Base-by-base conservation (phyloP, 2,113 vertebrate species). In the Antigone vipio region DNA sequence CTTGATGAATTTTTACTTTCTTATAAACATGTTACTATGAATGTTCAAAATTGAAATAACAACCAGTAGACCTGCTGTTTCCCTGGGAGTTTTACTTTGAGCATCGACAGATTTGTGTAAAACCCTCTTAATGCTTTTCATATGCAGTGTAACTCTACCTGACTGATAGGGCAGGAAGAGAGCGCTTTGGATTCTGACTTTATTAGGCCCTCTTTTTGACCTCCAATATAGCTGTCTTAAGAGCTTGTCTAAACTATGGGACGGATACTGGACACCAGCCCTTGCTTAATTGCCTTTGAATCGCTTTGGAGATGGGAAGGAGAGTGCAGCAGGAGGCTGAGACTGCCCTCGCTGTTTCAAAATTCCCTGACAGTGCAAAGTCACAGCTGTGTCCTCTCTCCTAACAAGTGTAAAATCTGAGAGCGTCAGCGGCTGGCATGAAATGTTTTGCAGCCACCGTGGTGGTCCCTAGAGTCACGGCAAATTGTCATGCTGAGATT, bases 281-380 rank as follows among this genome's bases (percentile, higher is more conserved):
- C 21, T 74, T 59, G 23, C 56, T 64, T 84, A 34, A 72, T 49
- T 86, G 17, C 22, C 23, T 94, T 89, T 95, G 73, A 85, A 32
- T 45, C 19, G 0, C 69, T 78, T 89, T 88, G 74, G 56, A 68
- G 29, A 8, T 50, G 58, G 55, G 82, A 64, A 75, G 74, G 50
- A 56, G 40, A 58, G 62, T 64, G 8, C 42, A 55, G 58, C 53
- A 66, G 4, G 5, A 87, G 40, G 45, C 40, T 73, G 53, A 94
- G 35, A 12, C 58, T 88, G 40, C 56, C 50, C 44, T 74, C 0
- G 0, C n/a, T 84, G 72, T 78, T 80, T 68, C 3, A 15, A 50
- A 94, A 72, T 95, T 86, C 86, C 60, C 79, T 90, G 79, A 78
- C 50, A 58, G 53, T 66, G 77, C 84, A 84, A 92, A 93, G 86